Conservation (phyloP, 2,888 invertebrate species). For the Cyclophora albipunctata region DNA sequence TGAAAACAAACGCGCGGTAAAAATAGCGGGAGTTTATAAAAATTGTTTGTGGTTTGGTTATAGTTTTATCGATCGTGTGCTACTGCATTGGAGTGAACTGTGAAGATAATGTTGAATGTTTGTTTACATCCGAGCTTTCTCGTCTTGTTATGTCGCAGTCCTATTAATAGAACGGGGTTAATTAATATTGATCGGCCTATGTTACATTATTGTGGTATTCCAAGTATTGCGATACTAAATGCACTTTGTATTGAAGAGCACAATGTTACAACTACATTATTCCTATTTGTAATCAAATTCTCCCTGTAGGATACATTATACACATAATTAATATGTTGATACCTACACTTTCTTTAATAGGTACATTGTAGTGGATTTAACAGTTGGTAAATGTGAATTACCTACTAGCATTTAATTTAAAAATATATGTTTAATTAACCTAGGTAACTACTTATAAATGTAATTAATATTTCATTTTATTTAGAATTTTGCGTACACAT, state of each 20-base stretch:
- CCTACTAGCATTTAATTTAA: too few relatives aligned
- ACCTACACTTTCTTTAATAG: background rate
- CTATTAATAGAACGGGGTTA: constrained; percentile 36
- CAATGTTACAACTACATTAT: background rate
- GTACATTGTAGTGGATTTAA: too few relatives aligned
- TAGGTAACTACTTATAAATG: too few relatives aligned
- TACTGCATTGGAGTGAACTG: constrained; percentile 52
- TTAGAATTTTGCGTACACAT: too few relatives aligned
- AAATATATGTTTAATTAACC: too few relatives aligned
- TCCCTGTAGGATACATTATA: too few relatives aligned
- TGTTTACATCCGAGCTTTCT: constrained; percentile 50
- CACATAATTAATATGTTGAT: background rate
- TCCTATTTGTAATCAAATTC: too few relatives aligned
- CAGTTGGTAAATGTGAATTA: too few relatives aligned
- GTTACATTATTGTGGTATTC: constrained; percentile 12
- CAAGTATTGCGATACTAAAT: constrained; percentile 5
- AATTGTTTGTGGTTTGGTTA: constrained; percentile 26
- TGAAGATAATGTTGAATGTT: constrained; percentile 39
- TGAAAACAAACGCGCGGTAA: constrained; percentile 22
- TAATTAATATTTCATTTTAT: too few relatives aligned
- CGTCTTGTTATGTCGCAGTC: constrained; percentile 28
- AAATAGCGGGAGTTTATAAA: constrained; percentile 47
- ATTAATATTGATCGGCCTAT: constrained; percentile 31
- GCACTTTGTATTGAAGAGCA: constrained; percentile 1
- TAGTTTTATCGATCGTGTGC: constrained; percentile 57